phyloP scores from a whole-genome alignment of 92 coral and sea anemone species.

The Pocillopora meandrina region DNA sequence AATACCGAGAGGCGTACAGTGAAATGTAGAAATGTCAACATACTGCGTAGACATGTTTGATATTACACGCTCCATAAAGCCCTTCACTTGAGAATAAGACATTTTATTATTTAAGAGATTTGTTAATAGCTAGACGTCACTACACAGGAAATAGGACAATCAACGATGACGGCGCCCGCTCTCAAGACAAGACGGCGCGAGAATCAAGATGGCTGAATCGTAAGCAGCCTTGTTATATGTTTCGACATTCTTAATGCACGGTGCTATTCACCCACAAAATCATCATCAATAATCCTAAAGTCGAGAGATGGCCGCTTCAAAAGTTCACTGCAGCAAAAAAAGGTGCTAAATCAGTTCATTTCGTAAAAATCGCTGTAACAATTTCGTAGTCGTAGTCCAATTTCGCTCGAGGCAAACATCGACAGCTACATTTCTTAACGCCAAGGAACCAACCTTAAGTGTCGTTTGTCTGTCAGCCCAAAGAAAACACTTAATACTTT shows the following conservation, averaged over 20 bases:
- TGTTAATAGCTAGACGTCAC: not conserved
- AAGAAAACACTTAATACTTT: slow-evolving; percentile 1
- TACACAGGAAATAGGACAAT: not conserved
- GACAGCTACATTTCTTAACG: slow-evolving; percentile 1
- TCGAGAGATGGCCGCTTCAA: not conserved
- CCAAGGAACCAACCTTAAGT: slow-evolving; percentile 1
- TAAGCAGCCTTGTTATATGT: not conserved
- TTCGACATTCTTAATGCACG: not conserved
- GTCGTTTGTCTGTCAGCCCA: not conserved
- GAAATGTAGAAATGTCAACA: not conserved
- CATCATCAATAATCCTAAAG: not conserved
- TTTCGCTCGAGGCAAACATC: slow-evolving; percentile 7
- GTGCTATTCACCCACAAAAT: not conserved
- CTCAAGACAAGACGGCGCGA: slow-evolving; percentile 13
- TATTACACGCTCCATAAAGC: not conserved
- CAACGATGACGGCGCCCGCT: slow-evolving; percentile 15
- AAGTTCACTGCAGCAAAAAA: not conserved
- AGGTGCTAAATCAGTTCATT: not conserved
- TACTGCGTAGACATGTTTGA: not conserved
- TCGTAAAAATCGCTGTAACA: not conserved
- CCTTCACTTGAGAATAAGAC: not conserved
- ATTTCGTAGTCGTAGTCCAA: not conserved
- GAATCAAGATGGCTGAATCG: not conserved
- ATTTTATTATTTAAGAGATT: not conserved
- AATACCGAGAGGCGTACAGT: not conserved